Conservation (phyloP, 2,797 vertebrate species). For the Chanos chanos region DNA sequence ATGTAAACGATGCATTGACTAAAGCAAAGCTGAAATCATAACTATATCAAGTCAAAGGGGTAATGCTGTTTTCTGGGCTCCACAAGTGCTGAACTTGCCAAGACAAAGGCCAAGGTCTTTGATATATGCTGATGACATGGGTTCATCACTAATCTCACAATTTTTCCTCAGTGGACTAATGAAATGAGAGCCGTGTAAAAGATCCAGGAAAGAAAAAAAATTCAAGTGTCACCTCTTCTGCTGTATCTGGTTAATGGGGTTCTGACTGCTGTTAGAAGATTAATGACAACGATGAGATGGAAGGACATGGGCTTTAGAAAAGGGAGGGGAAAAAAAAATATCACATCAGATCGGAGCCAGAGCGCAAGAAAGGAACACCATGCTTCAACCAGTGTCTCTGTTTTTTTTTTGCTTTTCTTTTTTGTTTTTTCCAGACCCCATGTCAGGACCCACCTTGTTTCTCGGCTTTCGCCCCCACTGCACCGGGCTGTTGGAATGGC, state of each 20-base stretch:
- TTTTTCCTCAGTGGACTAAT: no score
- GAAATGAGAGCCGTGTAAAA: no score
- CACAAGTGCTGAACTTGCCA: no score
- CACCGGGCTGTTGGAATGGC: constrained; percentile 59
- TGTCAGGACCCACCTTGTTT: constrained; percentile 82
- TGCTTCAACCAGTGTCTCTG: neutral
- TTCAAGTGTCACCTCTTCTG: no score
- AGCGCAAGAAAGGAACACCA: neutral
- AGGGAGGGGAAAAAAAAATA: no score
- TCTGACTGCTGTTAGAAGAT: neutral
- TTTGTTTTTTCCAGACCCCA: neutral
- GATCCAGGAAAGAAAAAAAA: no score
- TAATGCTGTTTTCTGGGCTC: no score
- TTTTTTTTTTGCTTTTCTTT: neutral
- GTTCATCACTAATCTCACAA: no score
- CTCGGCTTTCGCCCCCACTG: constrained; percentile 50
- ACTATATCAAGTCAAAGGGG: neutral
- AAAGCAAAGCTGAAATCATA: constrained; percentile 2
- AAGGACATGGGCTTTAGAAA: constrained; percentile 25
- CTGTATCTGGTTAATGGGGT: constrained; percentile 2
- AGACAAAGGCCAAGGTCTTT: no score
- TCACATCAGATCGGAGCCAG: no score
- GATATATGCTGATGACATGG: no score
- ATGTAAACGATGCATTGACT: neutral
- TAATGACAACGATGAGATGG: constrained; percentile 42